These are phyloP conservation scores for Pedetes capensis DNA, from an alignment of 2,113 vertebrate species.

Conservation along the genomic window DNA sequence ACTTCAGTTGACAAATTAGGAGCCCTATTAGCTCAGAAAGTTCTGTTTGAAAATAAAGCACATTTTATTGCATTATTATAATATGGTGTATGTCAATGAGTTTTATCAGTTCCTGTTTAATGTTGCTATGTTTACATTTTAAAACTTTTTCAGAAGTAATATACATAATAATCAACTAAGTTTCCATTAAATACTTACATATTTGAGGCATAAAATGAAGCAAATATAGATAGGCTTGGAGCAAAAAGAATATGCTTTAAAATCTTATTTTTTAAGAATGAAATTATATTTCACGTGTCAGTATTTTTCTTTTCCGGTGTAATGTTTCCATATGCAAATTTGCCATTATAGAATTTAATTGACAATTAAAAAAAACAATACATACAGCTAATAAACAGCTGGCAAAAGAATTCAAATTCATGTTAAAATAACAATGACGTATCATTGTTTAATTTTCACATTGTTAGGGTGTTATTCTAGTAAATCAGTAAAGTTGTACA, in stretches of 20 bases:
- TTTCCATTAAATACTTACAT: neutral
- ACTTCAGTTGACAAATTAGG: neutral
- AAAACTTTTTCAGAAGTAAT: neutral
- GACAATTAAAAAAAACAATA: neutral
- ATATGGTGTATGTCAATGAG: neutral
- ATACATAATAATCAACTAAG: neutral
- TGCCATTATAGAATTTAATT: neutral
- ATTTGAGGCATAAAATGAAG: neutral
- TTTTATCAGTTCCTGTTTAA: neutral
- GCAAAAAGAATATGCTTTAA: neutral
- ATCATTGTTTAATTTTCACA: conserved; percentile 14
- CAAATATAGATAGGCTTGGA: neutral
- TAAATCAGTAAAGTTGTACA: neutral
- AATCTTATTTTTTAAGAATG: neutral
- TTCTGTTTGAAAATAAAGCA: neutral
- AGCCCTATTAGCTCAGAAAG: neutral
- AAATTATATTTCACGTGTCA: neutral
- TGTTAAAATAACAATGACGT: neutral
- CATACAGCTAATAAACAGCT: neutral
- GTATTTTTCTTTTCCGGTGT: neutral
- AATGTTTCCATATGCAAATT: neutral
- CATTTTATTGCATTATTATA: neutral
- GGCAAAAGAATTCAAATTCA: neutral
- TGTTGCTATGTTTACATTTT: neutral
- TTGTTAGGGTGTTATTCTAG: neutral